Percentiles rank a stretch among this genome's conserved stretches.
Conservation (phyloP, 2,888 invertebrate genomes). For the Drosophila subquinaria region DNA sequence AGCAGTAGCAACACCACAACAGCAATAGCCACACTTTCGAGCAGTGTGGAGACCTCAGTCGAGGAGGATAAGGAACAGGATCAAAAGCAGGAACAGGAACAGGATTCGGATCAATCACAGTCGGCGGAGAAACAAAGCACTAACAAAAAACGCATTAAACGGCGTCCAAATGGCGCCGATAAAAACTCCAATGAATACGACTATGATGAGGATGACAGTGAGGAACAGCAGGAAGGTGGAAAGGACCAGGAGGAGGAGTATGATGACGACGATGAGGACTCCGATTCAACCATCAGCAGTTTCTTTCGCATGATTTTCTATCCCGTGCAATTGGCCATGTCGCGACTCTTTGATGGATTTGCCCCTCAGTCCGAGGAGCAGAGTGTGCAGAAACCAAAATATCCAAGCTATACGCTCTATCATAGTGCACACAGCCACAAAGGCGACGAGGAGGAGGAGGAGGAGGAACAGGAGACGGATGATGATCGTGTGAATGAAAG, state of each 20-base stretch:
- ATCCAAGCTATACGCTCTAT: slow-evolving; percentile 82
- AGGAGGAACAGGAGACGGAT: slow-evolving; percentile 41
- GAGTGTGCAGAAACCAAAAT: slow-evolving; percentile 55
- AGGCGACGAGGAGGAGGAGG: slow-evolving; percentile 35
- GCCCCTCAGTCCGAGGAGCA: slow-evolving; percentile 42
- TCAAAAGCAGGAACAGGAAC: neutral
- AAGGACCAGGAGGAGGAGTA: slow-evolving; percentile 21
- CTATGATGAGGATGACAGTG: slow-evolving; percentile 47
- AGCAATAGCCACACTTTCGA: neutral
- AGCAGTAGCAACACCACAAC: slow-evolving; percentile 6
- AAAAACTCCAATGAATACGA: slow-evolving; percentile 60
- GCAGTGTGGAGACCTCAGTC: slow-evolving; percentile 1
- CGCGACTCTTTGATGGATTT: slow-evolving; percentile 76
- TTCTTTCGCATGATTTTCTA: slow-evolving; percentile 83
- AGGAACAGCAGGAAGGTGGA: slow-evolving; percentile 28
- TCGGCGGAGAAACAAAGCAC: slow-evolving; percentile 42
- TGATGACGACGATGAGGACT: slow-evolving; percentile 56
- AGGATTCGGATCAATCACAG: neutral
- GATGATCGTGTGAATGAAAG: slow-evolving; percentile 60
- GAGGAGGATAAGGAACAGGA: slow-evolving; percentile 2
- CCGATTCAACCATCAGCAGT: slow-evolving; percentile 65
- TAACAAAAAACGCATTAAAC: slow-evolving; percentile 71
- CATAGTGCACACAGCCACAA: slow-evolving; percentile 72
- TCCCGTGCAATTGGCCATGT: slow-evolving; percentile 82
- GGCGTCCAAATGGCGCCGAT: slow-evolving; percentile 53